Base-by-base conservation (phyloP, 2,113 vertebrate species). In the Passer montanus region DNA sequence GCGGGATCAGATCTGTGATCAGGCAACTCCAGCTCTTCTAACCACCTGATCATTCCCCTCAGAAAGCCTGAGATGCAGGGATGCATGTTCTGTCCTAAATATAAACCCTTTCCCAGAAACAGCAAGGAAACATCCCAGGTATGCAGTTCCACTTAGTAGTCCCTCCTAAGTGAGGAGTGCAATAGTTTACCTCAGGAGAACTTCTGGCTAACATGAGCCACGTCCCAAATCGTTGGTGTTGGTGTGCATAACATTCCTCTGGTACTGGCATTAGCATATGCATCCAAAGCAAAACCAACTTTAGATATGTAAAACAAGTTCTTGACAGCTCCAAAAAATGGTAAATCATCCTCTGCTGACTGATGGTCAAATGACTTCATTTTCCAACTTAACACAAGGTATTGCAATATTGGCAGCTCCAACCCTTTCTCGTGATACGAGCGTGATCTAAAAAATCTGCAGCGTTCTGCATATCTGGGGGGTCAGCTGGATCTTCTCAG, bases 51-150 rank as follows among this genome's bases (percentile, higher is more conserved):
- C 28, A 7, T 69, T 86, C 83, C 82, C 59, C 80, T 93, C 86
- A 88, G 85, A 78, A 59, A 73, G 75, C 82, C 92, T 66, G 74
- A 68, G 81, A 66, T 62, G 50, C 66, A 60, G 41, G 49, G 78
- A 64, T 75, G 64, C 20, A 9, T n/a, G 37, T 31, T 67, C 63
- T 1, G 1, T 62, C 68, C 96, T 86, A 96, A 92, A 94, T 93
- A 96, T 86, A 95, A 94, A 81, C n/a, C 33, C 55, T 74, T 58
- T 53, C 59, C 89, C 50, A 87, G 59, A 81, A 87, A 87, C 28
- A 70, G 35, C 0, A 0, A 83, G 79, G 33, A 93, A 77, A 50
- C 55, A 90, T 86, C 72, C 59, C 21, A 59, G 82, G 19, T 89
- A 90, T 73, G 74, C 74, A 95, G 55, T 55, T 19, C 16, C 4